These are phyloP conservation scores for Semicossyphus pulcher DNA, from an alignment of 2,113 vertebrate genomes.

Conservation along the genomic window DNA sequence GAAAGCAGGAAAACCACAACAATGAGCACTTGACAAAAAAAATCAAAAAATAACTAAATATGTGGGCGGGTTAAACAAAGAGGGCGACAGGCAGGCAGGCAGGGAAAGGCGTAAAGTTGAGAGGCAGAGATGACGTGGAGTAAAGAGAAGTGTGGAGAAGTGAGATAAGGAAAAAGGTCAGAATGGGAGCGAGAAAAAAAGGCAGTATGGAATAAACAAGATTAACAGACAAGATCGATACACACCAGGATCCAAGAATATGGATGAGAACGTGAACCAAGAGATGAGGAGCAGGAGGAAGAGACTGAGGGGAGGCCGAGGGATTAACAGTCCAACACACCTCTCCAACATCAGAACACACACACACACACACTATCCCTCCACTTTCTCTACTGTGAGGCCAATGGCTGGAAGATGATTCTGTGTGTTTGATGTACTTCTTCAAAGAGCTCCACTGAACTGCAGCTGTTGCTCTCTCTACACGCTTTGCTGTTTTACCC, in stretches of 20 bases:
- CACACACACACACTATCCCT: constrained; percentile 8
- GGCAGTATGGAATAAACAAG: constrained; percentile 28
- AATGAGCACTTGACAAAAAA: background rate
- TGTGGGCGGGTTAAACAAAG: background rate
- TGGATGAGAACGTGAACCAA: constrained; percentile 46
- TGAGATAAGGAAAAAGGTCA: constrained; percentile 57
- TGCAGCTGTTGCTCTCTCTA: constrained; percentile 75
- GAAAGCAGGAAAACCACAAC: background rate
- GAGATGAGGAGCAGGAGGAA: constrained; percentile 54
- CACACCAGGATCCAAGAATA: constrained; percentile 42
- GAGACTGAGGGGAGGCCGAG: constrained; percentile 53
- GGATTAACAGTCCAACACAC: constrained; percentile 68
- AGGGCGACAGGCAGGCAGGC: background rate
- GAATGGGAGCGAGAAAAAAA: constrained; percentile 11
- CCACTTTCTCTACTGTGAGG: constrained; percentile 54
- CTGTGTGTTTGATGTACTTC: constrained; percentile 81
- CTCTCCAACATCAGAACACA: constrained; percentile 44
- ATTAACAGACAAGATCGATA: constrained; percentile 49
- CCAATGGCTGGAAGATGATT: constrained; percentile 67
- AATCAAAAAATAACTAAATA: constrained; percentile 1
- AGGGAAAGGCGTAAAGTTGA: background rate
- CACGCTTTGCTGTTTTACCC: constrained; percentile 66
- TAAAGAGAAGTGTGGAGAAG: constrained; percentile 36
- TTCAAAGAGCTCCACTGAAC: constrained; percentile 79
- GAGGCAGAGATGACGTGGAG: background rate